Evolutionary conservation across 2,113 vertebrate genomes (phyloP).

Genomic region (Rattus rattus): DNA sequence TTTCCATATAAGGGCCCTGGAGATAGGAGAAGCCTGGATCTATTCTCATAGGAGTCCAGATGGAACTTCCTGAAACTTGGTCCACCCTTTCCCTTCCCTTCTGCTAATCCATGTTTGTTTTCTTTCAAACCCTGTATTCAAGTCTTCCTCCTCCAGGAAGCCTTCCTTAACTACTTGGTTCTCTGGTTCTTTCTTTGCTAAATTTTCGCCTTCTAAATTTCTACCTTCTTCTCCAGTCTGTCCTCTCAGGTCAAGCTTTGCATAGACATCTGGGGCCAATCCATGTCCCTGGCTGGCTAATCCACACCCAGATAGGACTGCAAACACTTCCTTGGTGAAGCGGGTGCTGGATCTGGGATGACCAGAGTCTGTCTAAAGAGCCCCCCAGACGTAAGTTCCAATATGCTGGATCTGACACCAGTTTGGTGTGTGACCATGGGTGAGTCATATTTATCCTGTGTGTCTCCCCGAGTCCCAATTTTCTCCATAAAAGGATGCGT

Average conservation of each 20-base stretch:
- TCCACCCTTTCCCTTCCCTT: background rate
- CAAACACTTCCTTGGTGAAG: background rate
- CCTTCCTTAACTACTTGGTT: background rate
- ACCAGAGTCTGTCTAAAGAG: background rate
- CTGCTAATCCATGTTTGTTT: background rate
- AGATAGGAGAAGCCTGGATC: background rate
- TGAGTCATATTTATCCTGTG: background rate
- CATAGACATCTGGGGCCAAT: background rate
- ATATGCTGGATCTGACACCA: background rate
- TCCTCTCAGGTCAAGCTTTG: background rate
- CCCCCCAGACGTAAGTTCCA: background rate
- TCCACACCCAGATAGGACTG: background rate
- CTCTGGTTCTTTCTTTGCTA: background rate
- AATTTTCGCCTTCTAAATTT: background rate
- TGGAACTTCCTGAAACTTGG: background rate
- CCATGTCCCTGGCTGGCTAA: background rate
- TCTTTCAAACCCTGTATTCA: constrained; percentile 1
- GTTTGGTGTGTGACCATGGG: background rate
- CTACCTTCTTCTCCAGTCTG: background rate
- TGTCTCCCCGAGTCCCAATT: background rate
- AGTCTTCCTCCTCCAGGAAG: constrained; percentile 18
- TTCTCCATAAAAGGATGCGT: background rate
- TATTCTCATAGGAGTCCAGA: background rate
- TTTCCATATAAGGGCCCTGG: background rate
- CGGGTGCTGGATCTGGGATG: background rate